Conservation (phyloP, 2,888 invertebrate genomes). For the Hemicrepidius hirtus region DNA sequence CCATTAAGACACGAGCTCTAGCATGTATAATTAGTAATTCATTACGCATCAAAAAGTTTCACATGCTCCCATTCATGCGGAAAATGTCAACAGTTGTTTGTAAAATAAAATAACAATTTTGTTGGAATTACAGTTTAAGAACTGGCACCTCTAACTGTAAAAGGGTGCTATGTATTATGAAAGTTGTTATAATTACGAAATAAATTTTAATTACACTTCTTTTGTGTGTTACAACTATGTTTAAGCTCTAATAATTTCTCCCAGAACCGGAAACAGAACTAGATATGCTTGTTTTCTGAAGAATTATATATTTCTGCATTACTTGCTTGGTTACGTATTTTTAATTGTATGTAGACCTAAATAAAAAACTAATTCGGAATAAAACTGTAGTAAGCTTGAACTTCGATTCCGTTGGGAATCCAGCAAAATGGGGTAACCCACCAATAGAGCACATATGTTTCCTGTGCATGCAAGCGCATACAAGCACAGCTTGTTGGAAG, state of each 20-base stretch:
- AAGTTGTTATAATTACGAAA: constrained; percentile 29
- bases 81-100: constrained; percentile 22
- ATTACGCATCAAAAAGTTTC: constrained; percentile 34
- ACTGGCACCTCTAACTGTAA: constrained; percentile 20
- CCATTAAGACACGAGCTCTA: constrained; percentile 11
- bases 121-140: background rate
- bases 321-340: constrained; percentile 3
- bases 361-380: background rate
- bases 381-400: too few species aligned
- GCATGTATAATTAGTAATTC: constrained; percentile 20
- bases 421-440: too few species aligned
- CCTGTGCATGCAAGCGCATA: constrained; percentile 17
- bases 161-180: constrained; percentile 19
- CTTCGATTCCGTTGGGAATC: too few species aligned
- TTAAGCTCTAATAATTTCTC: constrained; percentile 42
- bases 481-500: background rate
- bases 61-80: constrained; percentile 42
- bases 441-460: constrained; percentile 20
- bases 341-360: background rate
- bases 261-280: constrained; percentile 38
- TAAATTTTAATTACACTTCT: constrained; percentile 33
- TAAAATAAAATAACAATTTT: too few species aligned
- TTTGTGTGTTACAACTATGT: constrained; percentile 38
- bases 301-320: background rate
- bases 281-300: background rate